Base-by-base conservation (phyloP, 2,113 vertebrate species). In the Lycocorax pyrrhopterus region DNA sequence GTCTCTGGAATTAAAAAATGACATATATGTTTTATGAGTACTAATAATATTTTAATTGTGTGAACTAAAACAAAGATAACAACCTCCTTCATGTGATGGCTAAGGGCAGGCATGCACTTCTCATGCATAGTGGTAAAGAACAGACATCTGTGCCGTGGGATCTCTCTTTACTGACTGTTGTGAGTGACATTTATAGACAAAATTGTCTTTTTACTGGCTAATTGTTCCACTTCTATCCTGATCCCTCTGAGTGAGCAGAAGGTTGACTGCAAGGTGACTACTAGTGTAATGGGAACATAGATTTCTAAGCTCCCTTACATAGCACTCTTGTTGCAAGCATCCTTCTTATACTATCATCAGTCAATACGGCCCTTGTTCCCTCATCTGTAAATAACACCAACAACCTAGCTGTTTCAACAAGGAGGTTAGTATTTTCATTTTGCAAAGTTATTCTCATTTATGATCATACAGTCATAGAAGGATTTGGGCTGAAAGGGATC, bases 301-400 rank as follows among this genome's bases (percentile, higher is more conserved):
- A 22, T 27, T 81, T 73, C 44, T 51, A 46, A 51, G 13, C 13
- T 26, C 2, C 12, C 11, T 77, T 37, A 16, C 5, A n/a, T 4
- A 78, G 39, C 19, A 27, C 5, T 64, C 12, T 43, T 44, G 16
- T 22, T 74, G 16, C 55, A 66, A 59, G 2, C 26, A 56, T 78
- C 30, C 7, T 78, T 71, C 23, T 85, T 60, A 23, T 19, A 30
- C 51, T 52, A 37, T 23, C 35, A 21, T 47, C 23, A 43, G 26
- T 47, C 5, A 5, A 33, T 25, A 51, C 0, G 1, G 41, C 11
- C 8, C 4, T 21, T 63, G 20, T 74, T 82, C 27, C 25, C 6
- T 52, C 51, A 43, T 52, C 43, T 73, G 9, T 60, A 73, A 78
- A 32, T 29, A 78, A 12, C 22, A 39, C 22, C 8, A 84, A 30